Conservation (phyloP, 2,888 invertebrate genomes). For the Elaeidobius kamerunicus region DNA sequence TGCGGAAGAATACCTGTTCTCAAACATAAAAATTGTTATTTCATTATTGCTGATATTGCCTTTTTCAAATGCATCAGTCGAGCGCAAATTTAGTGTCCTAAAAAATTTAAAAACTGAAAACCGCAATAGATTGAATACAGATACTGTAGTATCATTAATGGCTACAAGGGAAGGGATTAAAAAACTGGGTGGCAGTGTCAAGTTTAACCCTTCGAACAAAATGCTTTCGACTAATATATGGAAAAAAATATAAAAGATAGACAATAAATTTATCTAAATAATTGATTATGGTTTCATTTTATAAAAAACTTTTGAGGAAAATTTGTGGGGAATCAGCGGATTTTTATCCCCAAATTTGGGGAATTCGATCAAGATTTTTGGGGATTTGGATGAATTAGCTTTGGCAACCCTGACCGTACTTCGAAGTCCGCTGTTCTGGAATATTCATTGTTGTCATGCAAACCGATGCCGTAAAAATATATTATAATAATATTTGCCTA, state of each 20-base stretch:
- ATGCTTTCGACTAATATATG: constrained; percentile 41
- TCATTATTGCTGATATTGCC: not conserved
- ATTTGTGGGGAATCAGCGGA: too few relatives aligned
- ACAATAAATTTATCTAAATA: too few relatives aligned
- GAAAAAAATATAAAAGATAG: constrained; percentile 43
- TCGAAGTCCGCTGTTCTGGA: too few relatives aligned
- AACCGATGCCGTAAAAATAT: too few relatives aligned
- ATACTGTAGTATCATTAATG: not conserved
- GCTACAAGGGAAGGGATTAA: not conserved
- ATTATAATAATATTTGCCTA: too few relatives aligned
- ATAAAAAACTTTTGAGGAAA: too few relatives aligned
- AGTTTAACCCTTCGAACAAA: not conserved
- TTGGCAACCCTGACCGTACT: too few relatives aligned
- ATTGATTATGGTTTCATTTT: too few relatives aligned
- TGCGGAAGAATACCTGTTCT: not conserved
- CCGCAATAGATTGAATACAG: not conserved
- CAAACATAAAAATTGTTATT: constrained; percentile 3
- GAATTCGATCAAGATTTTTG: too few relatives aligned
- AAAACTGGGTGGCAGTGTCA: not conserved
- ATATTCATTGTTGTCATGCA: too few relatives aligned
- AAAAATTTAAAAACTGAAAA: not conserved
- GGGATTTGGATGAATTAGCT: too few relatives aligned
- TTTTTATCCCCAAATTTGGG: too few relatives aligned
- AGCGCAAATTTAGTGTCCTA: not conserved
- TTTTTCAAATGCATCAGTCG: constrained; percentile 1